These are phyloP conservation scores for Agrotis puta DNA, from an alignment of 2,888 invertebrate species.

Conservation along the genomic window DNA sequence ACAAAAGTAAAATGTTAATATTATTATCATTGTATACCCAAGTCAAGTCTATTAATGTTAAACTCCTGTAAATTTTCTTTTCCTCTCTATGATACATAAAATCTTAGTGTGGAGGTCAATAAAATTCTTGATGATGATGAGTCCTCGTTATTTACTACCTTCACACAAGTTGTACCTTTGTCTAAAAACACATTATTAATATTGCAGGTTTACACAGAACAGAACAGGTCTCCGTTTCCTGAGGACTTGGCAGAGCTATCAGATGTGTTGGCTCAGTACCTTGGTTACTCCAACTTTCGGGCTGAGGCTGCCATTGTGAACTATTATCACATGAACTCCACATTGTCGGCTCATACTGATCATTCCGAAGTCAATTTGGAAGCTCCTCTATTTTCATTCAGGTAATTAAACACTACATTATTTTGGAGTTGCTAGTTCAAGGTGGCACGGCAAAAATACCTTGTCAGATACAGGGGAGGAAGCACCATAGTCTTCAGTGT, in stretches of 20 bases:
- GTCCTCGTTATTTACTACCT: neutral
- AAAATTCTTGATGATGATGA: too few relatives aligned
- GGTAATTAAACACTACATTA: neutral
- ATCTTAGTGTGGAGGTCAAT: too few relatives aligned
- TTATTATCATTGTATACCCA: conserved; percentile 8
- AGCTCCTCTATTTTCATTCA: conserved; percentile 97
- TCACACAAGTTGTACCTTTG: neutral
- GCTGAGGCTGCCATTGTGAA: conserved; percentile 99
- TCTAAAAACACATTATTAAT: neutral
- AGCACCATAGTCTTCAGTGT: too few relatives aligned
- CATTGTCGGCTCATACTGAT: conserved; percentile 98
- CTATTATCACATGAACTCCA: conserved; percentile 98
- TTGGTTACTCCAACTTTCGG: conserved; percentile 92
- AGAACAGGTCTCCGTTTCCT: conserved; percentile 93
- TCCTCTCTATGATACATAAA: too few relatives aligned
- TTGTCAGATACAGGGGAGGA: too few relatives aligned
- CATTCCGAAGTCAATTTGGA: conserved; percentile 96
- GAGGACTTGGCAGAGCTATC: conserved; percentile 93
- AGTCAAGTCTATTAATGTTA: neutral
- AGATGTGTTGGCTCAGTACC: conserved; percentile 90
- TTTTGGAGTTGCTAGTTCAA: too few relatives aligned
- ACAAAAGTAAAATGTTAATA: conserved; percentile 93
- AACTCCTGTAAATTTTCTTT: neutral
- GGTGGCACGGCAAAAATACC: too few relatives aligned
- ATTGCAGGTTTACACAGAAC: conserved; percentile 93